These are phyloP conservation scores for Psylliodes chrysocephalus DNA, from an alignment of 2,888 invertebrate species.

Conservation along the genomic window DNA sequence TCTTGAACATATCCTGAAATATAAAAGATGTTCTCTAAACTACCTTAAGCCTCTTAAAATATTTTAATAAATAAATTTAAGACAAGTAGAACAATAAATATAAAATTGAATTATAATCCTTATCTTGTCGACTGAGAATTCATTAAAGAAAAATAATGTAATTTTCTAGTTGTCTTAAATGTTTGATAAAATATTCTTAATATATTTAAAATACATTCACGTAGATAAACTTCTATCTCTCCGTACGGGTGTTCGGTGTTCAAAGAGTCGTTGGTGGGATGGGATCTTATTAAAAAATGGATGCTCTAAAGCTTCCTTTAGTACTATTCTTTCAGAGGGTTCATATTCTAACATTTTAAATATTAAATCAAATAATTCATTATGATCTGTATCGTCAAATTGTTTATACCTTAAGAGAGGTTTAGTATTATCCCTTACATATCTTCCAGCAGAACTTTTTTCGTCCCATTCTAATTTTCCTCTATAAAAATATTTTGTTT, in stretches of 20 bases:
- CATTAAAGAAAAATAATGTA: no score
- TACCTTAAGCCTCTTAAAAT: conserved; percentile 17
- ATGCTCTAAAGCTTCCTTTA: conserved; percentile 89
- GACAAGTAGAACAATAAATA: conserved; percentile 12
- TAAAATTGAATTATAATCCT: no score
- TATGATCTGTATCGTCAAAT: conserved; percentile 89
- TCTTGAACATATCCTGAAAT: conserved; percentile 28
- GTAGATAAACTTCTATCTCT: conserved; percentile 19
- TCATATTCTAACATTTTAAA: conserved; percentile 97
- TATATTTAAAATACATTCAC: conserved; percentile 14
- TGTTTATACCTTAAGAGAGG: conserved; percentile 91
- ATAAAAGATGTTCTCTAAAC: conserved; percentile 14
- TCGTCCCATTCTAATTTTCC: conserved; percentile 98
- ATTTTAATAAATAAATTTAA: conserved; percentile 17
- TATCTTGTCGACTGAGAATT: no score
- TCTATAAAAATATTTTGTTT: conserved; percentile 98
- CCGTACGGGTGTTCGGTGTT: conserved; percentile 45
- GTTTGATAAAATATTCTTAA: conserved; percentile 10
- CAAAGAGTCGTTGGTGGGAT: conserved; percentile 78
- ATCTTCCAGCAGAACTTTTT: conserved; percentile 94
- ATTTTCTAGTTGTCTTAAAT: conserved; percentile 11
- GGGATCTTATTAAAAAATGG: conserved; percentile 93
- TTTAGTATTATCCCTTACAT: conserved; percentile 98
- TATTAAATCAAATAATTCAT: conserved; percentile 93
- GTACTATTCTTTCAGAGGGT: conserved; percentile 87